phyloP scores from a whole-genome alignment of 1,140 invertebrate species.

The Rhizoglyphus robini region DNA sequence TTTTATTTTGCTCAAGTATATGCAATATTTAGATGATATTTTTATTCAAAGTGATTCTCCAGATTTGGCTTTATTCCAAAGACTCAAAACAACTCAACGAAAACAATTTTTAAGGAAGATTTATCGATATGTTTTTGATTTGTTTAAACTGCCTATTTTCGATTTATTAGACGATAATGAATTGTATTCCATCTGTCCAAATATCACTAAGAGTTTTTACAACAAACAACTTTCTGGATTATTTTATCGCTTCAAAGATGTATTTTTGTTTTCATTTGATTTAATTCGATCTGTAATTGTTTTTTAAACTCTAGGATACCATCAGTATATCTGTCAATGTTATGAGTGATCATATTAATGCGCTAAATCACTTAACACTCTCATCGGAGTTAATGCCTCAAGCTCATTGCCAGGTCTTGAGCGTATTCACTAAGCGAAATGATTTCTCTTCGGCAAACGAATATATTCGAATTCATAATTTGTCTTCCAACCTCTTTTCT shows the following conservation, averaged over 20 bases:
- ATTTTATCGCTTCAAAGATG: neutral
- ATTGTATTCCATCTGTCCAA: neutral
- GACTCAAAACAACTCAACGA: neutral
- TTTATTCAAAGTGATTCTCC: neutral
- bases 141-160: neutral
- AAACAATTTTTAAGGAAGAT: neutral
- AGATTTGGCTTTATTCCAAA: neutral
- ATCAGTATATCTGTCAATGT: neutral
- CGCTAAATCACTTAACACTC: neutral
- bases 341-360: neutral
- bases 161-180: neutral
- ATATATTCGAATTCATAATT: neutral
- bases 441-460: neutral
- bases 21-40: neutral
- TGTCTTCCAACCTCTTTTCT: neutral
- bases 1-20: neutral
- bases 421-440: neutral
- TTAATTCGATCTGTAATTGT: too few species aligned
- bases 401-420: neutral
- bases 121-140: neutral
- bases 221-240: neutral
- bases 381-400: neutral
- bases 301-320: neutral
- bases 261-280: too few species aligned
- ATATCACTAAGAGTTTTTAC: slow-evolving; percentile 1